Percentiles rank a stretch among this genome's conserved stretches.
Conservation (phyloP, 2,113 vertebrate genomes). For the Gavialis gangeticus region DNA sequence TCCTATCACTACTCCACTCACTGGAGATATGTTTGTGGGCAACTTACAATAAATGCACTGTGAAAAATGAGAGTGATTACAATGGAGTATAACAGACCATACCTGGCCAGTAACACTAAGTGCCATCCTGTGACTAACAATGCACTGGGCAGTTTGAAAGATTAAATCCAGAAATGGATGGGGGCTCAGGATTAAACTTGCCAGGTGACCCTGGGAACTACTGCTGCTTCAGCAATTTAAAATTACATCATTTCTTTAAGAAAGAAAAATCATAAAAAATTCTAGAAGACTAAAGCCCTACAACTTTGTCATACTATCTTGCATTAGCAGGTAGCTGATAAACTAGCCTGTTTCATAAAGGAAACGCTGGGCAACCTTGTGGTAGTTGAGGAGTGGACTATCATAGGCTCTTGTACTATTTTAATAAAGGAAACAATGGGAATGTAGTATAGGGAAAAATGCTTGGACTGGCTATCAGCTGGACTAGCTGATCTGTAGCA, state of each 20-base stretch:
- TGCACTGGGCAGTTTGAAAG: neutral
- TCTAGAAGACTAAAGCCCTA: neutral
- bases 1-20: neutral
- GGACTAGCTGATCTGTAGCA: neutral
- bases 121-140: neutral
- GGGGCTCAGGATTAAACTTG: neutral
- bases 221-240: neutral
- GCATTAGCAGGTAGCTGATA: neutral
- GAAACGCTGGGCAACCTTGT: neutral
- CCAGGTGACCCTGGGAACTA: neutral
- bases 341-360: neutral
- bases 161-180: neutral
- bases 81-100: neutral
- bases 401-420: neutral
- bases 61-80: neutral
- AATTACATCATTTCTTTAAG: neutral
- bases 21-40: neutral
- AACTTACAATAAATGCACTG: neutral
- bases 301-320: neutral
- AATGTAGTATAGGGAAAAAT: neutral
- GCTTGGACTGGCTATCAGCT: neutral
- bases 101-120: neutral
- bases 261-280: neutral
- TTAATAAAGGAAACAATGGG: neutral
- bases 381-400: neutral